Percentiles rank a stretch among this genome's conserved stretches.
phyloP scores from a whole-genome alignment of 2,113 vertebrate genomes.

The Calidris pygmaea region DNA sequence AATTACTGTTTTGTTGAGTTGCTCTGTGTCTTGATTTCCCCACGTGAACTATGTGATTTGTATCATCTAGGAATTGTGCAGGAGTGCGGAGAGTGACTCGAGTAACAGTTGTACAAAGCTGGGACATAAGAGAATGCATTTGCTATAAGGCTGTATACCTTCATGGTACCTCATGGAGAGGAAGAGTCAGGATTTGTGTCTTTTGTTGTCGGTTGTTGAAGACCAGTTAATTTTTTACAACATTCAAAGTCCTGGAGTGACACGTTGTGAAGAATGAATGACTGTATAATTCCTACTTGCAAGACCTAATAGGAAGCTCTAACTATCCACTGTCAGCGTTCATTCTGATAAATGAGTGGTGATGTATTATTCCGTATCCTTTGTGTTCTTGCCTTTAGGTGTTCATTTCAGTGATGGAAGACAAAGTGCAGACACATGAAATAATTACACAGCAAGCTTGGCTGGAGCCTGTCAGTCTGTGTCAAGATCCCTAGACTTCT shows the following conservation, averaged over 20 bases:
- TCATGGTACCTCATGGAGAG: not conserved
- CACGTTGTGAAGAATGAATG: not conserved
- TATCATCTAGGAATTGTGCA: not conserved
- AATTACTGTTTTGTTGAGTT: not conserved
- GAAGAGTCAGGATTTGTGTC: not conserved
- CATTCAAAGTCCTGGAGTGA: not conserved
- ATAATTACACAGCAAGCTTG: not conserved
- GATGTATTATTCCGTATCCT: conserved; percentile 44
- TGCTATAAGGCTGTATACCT: not conserved
- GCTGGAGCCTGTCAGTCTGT: conserved; percentile 52
- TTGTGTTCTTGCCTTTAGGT: conserved; percentile 62
- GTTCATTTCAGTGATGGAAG: conserved; percentile 58
- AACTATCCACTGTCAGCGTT: not conserved
- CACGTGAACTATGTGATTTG: not conserved
- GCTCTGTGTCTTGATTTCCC: not conserved
- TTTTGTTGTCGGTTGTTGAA: not conserved
- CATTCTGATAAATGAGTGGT: not conserved
- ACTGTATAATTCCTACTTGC: not conserved
- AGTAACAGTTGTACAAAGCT: not conserved
- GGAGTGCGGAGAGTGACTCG: not conserved
- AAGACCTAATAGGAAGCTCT: conserved; percentile 41
- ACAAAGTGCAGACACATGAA: conserved; percentile 39
- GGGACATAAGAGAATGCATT: not conserved
- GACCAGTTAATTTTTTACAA: not conserved
- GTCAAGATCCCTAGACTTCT: not conserved